Percentiles rank a stretch among this genome's conserved stretches.
Evolutionary conservation across 2,888 invertebrate genomes (phyloP).

Genomic region (Ormia ochracea): DNA sequence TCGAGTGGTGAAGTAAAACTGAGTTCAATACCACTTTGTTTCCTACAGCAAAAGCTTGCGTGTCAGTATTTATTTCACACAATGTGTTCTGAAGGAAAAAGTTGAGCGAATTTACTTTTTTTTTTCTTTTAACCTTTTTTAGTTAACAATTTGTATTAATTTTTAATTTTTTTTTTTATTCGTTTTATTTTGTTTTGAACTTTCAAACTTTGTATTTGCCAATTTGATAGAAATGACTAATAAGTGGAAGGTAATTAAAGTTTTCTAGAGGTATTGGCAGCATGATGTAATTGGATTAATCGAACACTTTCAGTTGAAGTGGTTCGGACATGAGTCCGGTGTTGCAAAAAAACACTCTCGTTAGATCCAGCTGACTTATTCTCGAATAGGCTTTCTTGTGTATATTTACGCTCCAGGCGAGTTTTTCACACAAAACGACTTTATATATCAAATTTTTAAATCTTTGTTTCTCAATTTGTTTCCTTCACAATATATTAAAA

Average conservation of each 20-base stretch:
- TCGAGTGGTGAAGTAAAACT: conserved; percentile 21
- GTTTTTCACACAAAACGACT: too few species aligned
- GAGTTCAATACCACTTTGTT: conserved; percentile 58
- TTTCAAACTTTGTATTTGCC: conserved; percentile 18
- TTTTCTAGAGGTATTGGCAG: neutral
- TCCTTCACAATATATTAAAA: too few species aligned
- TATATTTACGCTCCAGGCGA: too few species aligned
- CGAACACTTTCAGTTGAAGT: neutral
- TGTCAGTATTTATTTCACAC: conserved; percentile 12
- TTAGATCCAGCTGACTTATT: too few species aligned
- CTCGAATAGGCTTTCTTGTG: too few species aligned
- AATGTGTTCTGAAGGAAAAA: conserved; percentile 27
- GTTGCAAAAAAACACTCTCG: too few species aligned
- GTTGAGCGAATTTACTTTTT: conserved; percentile 19
- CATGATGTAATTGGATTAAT: neutral
- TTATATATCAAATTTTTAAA: too few species aligned
- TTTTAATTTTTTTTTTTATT: neutral
- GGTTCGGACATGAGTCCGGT: too few species aligned
- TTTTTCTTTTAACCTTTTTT: conserved; percentile 23
- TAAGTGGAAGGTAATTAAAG: conserved; percentile 11
- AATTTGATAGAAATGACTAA: conserved; percentile 17
- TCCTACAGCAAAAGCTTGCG: conserved; percentile 39
- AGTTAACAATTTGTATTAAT: conserved; percentile 31
- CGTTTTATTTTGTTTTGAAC: too few species aligned
- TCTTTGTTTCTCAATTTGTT: too few species aligned